Conservation (phyloP, 2,113 vertebrate genomes). For the Percopsis transmontana region DNA sequence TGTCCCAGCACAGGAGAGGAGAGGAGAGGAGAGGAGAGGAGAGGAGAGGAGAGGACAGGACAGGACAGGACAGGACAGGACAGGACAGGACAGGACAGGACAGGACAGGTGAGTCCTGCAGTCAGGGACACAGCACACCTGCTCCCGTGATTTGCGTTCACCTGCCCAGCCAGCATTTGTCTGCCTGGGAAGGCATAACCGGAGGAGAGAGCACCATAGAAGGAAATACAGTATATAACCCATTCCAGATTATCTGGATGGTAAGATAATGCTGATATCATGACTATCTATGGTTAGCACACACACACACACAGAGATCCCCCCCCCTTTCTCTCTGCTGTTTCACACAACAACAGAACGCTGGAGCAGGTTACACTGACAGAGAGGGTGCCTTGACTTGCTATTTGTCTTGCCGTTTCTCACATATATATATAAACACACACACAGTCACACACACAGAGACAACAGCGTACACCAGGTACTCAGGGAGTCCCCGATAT, state of each 20-base stretch:
- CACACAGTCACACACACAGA: too few species aligned
- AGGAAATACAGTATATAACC: constrained; percentile 52
- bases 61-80: constrained; percentile 23
- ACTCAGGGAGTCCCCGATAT: too few species aligned
- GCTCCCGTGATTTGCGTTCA: too few species aligned
- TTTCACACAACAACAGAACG: too few species aligned
- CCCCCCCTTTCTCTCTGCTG: background rate
- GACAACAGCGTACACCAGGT: too few species aligned
- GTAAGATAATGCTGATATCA: constrained; percentile 58
- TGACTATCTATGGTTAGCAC: constrained; percentile 72
- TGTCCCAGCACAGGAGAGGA: too few species aligned
- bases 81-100: background rate
- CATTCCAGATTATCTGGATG: constrained; percentile 60
- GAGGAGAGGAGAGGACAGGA: background rate
- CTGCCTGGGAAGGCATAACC: background rate
- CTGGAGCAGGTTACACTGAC: too few species aligned
- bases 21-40: constrained; percentile 3
- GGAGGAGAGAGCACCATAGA: constrained; percentile 55
- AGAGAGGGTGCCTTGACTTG: too few species aligned
- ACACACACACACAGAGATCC: background rate
- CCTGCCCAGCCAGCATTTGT: background rate
- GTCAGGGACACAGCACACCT: constrained; percentile 30
- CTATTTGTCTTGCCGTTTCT: too few species aligned
- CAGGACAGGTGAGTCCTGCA: constrained; percentile 39
- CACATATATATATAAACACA: too few species aligned